Evolutionary conservation across 2,113 vertebrate species (phyloP), one percentile per base, ranked within the genome.

Genomic region (Catharus bicknelli): DNA sequence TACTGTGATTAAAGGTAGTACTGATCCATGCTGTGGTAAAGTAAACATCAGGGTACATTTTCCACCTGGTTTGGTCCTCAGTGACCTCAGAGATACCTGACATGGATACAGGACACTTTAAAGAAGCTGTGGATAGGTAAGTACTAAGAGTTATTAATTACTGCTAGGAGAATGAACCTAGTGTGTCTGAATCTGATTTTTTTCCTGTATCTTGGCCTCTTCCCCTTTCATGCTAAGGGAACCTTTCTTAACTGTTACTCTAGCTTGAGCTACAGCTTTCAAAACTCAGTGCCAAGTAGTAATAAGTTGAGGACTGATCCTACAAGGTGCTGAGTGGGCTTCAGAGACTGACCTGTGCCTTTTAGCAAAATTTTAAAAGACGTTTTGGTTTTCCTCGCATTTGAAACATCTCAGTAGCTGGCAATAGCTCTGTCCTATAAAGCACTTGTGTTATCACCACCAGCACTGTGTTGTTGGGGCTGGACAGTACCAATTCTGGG

Each of bases 21-120:
- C 78, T 43, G 58, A 62, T 79, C 84, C 34, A 2, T 73, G 75
- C 26, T 63, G 54, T 27, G 54, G 77, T 66, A 68, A 90, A 88
- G 34, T 54, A 84, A 47, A 79, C 54, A 76, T 50, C 42, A 72
- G 64, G n/a, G 68, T 78, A 66, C 26, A 62, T 91, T 94, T 95
- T 85, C 85, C 82, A 47, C 76, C 67, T 91, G 90, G 75, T 85
- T 76, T 83, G 45, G 58, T 77, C 91, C 75, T 80, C 1, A 0
- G 32, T 73, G 85, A 77, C 51, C 68, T 91, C 75, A 91, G 85
- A 55, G 82, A 69, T 90, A 79, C 70, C 63, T 94, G 93, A 74
- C 74, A 29, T 29, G 45, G 66, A 5, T 45, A 69, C 90, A 91
- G 58, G 50, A 76, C 50, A 13, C 62, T 85, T 54, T 25, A 76